These are phyloP conservation scores for Conger conger DNA, from an alignment of 2,113 vertebrate genomes.

Conservation along the genomic window DNA sequence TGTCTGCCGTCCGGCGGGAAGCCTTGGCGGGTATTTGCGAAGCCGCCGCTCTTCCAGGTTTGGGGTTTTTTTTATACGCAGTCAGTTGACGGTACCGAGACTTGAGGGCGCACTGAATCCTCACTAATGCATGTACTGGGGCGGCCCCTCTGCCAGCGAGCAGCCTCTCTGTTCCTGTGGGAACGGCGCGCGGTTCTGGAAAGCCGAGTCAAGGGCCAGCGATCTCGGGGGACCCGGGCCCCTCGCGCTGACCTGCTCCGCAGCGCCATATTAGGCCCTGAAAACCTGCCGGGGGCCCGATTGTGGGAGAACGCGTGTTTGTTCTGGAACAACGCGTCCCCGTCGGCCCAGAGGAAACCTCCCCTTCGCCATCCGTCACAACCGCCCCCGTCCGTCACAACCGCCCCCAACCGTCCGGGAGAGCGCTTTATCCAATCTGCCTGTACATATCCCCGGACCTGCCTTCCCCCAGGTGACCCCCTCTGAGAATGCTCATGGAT, in stretches of 20 bases:
- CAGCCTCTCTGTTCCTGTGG: conserved; percentile 78
- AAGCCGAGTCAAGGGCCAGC: conserved; percentile 68
- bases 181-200: conserved; percentile 81
- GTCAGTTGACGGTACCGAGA: conserved; percentile 37
- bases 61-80: not conserved
- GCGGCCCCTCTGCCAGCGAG: conserved; percentile 60
- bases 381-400: not conserved
- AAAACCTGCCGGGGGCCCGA: conserved; percentile 31
- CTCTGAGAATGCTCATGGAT: conserved; percentile 52
- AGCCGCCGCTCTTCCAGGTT: not conserved
- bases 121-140: conserved; percentile 52
- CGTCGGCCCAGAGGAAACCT: not conserved
- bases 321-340: conserved; percentile 18
- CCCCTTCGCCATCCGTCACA: not conserved
- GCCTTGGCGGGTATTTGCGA: not conserved
- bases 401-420: not conserved
- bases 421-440: conserved; percentile 31
- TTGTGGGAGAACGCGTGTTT: conserved; percentile 29
- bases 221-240: conserved; percentile 75
- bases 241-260: conserved; percentile 78
- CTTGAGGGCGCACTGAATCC: conserved; percentile 13
- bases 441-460: conserved; percentile 33
- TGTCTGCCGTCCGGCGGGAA: not conserved
- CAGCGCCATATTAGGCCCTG: conserved; percentile 79
- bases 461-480: conserved; percentile 37